Conservation (phyloP, 2,113 vertebrate genomes). For the Plestiodon gilberti region DNA sequence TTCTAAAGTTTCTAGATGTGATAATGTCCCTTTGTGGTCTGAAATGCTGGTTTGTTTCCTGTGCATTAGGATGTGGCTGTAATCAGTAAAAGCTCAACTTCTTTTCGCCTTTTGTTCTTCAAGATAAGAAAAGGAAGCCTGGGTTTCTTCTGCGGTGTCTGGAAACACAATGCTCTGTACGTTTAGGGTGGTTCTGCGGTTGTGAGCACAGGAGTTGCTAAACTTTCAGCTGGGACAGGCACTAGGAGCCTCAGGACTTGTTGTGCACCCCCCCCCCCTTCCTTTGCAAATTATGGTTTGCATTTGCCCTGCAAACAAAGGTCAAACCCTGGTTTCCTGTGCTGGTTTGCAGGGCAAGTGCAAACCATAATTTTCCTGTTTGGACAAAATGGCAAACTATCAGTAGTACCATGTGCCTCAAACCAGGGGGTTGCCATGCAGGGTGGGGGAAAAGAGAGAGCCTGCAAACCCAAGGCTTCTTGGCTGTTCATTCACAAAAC, state of each 20-base stretch:
- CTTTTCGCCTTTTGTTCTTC: neutral
- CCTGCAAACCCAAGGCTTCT: neutral
- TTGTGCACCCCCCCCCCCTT: too few species aligned
- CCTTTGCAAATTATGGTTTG: too few species aligned
- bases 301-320: too few species aligned
- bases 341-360: neutral
- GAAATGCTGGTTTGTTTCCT: conserved; percentile 11
- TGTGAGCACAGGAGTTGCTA: neutral
- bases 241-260: too few species aligned
- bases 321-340: neutral
- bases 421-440: too few species aligned
- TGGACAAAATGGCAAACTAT: neutral
- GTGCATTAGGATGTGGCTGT: neutral
- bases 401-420: neutral
- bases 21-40: neutral
- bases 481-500: neutral
- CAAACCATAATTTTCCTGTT: too few species aligned
- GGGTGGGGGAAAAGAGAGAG: neutral
- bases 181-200: neutral
- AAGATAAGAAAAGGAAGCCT: neutral
- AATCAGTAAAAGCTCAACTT: neutral
- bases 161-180: neutral
- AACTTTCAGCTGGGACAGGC: neutral
- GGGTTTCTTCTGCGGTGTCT: neutral
- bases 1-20: neutral